Percentiles rank a stretch among this genome's conserved stretches.
These are phyloP conservation scores for Pipra filicauda DNA, from an alignment of 2,113 vertebrate species.

Conservation along the genomic window DNA sequence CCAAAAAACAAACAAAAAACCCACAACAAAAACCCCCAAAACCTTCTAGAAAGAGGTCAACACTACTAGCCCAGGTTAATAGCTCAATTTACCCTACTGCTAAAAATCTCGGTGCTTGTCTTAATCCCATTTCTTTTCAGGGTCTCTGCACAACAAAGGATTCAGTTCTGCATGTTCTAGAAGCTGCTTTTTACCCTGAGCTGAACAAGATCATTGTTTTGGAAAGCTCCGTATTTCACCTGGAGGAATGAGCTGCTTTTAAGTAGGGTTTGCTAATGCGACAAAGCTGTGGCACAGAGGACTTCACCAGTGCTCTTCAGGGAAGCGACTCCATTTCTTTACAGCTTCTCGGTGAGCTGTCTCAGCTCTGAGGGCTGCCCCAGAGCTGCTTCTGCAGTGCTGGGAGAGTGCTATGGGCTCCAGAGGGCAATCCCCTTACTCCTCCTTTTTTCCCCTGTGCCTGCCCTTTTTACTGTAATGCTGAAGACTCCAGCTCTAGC, in stretches of 20 bases:
- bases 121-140: not conserved
- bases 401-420: rapidly evolving
- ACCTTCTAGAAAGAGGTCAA: not conserved
- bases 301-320: not conserved
- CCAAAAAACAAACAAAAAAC: no score
- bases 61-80: not conserved
- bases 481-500: not conserved
- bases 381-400: not conserved
- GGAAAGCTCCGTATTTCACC: not conserved
- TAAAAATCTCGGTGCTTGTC: not conserved
- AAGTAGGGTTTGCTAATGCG: not conserved
- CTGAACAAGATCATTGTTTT: not conserved
- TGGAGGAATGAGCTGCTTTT: not conserved
- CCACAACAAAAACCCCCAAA: not conserved
- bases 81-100: not conserved
- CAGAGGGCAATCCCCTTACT: not conserved
- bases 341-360: not conserved
- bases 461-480: not conserved
- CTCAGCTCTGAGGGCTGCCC: not conserved
- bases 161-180: not conserved
- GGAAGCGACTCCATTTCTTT: not conserved
- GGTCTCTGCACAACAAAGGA: not conserved
- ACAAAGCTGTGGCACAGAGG: not conserved
- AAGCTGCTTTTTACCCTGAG: not conserved
- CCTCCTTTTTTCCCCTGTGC: not conserved